Conservation (phyloP, 2,797 vertebrate genomes). For the Poeciliopsis turneri region DNA sequence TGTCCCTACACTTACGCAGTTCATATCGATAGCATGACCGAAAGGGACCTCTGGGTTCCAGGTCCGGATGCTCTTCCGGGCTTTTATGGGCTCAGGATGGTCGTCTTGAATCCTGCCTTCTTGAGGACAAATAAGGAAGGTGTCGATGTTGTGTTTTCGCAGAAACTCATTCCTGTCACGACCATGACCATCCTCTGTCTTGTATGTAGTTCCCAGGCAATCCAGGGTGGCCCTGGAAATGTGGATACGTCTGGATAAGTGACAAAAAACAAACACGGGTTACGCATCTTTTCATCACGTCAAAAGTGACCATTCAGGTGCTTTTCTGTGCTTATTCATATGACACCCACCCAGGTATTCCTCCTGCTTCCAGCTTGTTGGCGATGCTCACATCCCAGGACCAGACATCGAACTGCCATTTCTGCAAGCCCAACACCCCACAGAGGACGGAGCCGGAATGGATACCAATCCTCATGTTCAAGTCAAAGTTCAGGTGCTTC, state of each 20-base stretch:
- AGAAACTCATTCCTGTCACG: conserved; percentile 94
- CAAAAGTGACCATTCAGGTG: not conserved
- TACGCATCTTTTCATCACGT: not conserved
- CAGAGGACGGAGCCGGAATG: conserved; percentile 96
- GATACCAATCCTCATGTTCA: conserved; percentile 98
- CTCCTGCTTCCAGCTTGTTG: conserved; percentile 97
- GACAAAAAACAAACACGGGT: not conserved
- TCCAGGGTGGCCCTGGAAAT: conserved; percentile 82
- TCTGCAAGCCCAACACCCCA: conserved; percentile 94
- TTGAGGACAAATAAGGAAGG: conserved; percentile 92
- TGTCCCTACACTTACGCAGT: conserved; percentile 84
- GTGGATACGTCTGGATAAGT: conserved; percentile 78
- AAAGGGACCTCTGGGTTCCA: conserved; percentile 89
- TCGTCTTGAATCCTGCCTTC: conserved; percentile 76
- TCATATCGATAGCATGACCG: conserved; percentile 88
- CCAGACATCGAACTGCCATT: conserved; percentile 99
- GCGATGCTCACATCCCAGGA: conserved; percentile 99
- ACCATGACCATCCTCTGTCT: conserved; percentile 89
- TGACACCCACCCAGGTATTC: conserved; percentile 92
- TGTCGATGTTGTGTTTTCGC: conserved; percentile 94
- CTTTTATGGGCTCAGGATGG: conserved; percentile 77
- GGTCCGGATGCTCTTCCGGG: conserved; percentile 62
- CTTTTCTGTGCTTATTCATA: not conserved
- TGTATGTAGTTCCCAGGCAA: conserved; percentile 74
- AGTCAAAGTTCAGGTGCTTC: conserved; percentile 89